Conservation (phyloP, 1,140 invertebrate species). For the Globodera rostochiensis region DNA sequence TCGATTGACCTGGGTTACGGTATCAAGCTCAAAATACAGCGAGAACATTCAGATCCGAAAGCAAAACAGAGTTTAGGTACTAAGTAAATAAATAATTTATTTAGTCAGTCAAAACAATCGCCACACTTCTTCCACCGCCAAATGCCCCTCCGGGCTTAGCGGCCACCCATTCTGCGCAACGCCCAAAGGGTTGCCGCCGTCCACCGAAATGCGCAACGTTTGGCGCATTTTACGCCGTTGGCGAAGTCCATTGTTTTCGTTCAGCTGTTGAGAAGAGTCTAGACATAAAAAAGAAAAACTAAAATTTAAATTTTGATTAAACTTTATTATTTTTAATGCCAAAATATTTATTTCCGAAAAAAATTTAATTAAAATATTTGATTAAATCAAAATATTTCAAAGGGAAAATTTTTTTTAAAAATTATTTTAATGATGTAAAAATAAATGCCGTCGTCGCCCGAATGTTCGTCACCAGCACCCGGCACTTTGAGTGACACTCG, state of each 20-base stretch:
- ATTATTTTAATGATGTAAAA: background rate
- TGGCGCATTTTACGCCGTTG: slow-evolving; percentile 21
- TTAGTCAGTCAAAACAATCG: background rate
- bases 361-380: too few species aligned
- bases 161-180: slow-evolving; percentile 2
- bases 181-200: background rate
- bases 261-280: background rate
- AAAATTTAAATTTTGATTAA: too few species aligned
- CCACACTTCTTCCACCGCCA: background rate
- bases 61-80: background rate
- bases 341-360: too few species aligned
- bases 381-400: too few species aligned
- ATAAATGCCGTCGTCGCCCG: background rate
- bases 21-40: background rate
- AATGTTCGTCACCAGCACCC: background rate
- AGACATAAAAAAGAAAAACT: background rate
- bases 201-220: slow-evolving; percentile 7
- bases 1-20: slow-evolving; percentile 2
- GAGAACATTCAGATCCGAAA: background rate
- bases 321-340: too few species aligned
- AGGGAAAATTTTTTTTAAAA: too few species aligned
- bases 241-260: slow-evolving; percentile 1
- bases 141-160: background rate
- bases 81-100: too few species aligned
- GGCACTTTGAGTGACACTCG: slow-evolving; percentile 26